Conservation (phyloP, 2,888 invertebrate species). For the Branchipolynoe longqiensis region DNA sequence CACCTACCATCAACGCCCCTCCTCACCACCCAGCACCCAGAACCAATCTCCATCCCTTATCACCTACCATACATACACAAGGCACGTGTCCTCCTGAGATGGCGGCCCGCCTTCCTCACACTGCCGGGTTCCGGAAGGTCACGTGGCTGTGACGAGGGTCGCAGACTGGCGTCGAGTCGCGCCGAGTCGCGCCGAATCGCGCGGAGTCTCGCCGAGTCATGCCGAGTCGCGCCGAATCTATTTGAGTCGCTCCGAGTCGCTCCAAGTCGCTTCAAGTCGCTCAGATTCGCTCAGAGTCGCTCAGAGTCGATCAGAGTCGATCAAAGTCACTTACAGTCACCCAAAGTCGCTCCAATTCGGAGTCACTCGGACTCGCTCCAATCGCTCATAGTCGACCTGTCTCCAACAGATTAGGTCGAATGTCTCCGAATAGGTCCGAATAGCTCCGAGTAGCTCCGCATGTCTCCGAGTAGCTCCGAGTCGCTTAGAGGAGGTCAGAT, state of each 20-base stretch:
- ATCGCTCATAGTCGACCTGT: too few species aligned
- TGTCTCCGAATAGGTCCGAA: background rate
- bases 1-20: too few species aligned
- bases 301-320: too few species aligned
- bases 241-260: background rate
- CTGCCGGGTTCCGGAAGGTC: slow-evolving; percentile 11
- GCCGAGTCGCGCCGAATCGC: background rate
- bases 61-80: too few species aligned
- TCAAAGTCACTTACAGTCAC: background rate
- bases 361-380: background rate
- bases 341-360: background rate
- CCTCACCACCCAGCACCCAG: too few species aligned
- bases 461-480: background rate
- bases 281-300: too few species aligned
- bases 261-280: too few species aligned
- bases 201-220: background rate
- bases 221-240: background rate
- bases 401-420: background rate
- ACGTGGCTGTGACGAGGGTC: slow-evolving; percentile 10
- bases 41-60: too few species aligned
- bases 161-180: background rate
- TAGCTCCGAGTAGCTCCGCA: background rate
- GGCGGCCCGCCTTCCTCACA: background rate
- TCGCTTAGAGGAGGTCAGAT: background rate
- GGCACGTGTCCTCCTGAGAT: background rate